Percentiles rank a stretch among this genome's conserved stretches.
These are phyloP conservation scores for Dorcus hopei DNA, from an alignment of 2,888 invertebrate species.

Conservation along the genomic window DNA sequence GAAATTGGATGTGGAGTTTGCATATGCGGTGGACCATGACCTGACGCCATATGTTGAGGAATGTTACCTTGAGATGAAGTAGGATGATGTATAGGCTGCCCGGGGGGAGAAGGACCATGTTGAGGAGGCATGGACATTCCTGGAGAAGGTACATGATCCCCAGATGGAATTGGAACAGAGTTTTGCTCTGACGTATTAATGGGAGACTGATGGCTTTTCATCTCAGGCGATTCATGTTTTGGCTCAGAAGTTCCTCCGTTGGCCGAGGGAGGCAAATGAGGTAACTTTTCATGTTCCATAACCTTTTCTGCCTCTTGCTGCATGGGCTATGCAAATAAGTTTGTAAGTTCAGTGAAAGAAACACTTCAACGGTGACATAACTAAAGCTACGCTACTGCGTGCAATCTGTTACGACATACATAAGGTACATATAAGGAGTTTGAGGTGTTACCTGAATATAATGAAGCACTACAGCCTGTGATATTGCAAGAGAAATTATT, in stretches of 20 bases:
- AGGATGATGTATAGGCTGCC: constrained; percentile 21
- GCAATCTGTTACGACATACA: constrained; percentile 19
- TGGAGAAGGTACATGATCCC: constrained; percentile 29
- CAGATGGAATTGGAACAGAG: constrained; percentile 20
- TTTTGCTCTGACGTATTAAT: constrained; percentile 11
- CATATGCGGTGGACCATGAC: constrained; percentile 29
- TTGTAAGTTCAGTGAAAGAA: not conserved
- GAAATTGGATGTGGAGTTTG: constrained; percentile 12
- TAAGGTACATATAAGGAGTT: constrained; percentile 12
- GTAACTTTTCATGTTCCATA: constrained; percentile 10
- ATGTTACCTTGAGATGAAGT: constrained; percentile 20
- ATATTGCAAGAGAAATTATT: constrained; percentile 35
- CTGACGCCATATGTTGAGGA: constrained; percentile 26
- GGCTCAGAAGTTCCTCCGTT: not conserved
- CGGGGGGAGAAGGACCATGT: constrained; percentile 27
- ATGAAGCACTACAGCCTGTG: constrained; percentile 45
- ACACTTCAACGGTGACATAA: not conserved
- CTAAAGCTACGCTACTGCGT: constrained; percentile 23
- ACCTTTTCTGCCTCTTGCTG: constrained; percentile 17
- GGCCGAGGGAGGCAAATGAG: not conserved
- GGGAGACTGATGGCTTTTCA: constrained; percentile 25
- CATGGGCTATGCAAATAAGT: constrained; percentile 9
- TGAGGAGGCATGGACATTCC: constrained; percentile 26
- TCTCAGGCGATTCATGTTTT: constrained; percentile 25
- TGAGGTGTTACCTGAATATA: constrained; percentile 45